Conservation (phyloP, 2,888 invertebrate genomes). For the Plagiodera versicolora region DNA sequence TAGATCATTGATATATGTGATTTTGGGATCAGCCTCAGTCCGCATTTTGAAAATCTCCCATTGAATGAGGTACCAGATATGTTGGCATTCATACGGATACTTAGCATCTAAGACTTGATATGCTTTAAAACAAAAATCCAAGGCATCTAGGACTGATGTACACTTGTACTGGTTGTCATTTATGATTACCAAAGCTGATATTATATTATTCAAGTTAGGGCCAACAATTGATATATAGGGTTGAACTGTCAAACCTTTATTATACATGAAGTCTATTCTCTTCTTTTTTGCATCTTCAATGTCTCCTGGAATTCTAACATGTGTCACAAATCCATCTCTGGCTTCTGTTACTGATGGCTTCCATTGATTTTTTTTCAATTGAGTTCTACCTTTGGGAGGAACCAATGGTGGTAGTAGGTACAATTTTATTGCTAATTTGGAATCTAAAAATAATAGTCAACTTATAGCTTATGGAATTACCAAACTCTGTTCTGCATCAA, state of each 20-base stretch:
- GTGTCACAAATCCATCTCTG: conserved; percentile 18
- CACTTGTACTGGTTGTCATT: conserved; percentile 10
- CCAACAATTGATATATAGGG: conserved; percentile 22
- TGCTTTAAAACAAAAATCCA: conserved; percentile 16
- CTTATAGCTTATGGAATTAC: not conserved
- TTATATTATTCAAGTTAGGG: conserved; percentile 20
- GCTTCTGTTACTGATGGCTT: conserved; percentile 24
- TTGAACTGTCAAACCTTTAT: conserved; percentile 20
- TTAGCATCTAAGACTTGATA: conserved; percentile 17
- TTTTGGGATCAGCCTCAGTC: not conserved
- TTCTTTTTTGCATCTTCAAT: conserved; percentile 16
- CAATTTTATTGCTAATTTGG: not conserved
- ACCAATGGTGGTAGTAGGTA: conserved; percentile 13
- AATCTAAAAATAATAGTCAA: conserved; percentile 1
- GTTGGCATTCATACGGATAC: conserved; percentile 11
- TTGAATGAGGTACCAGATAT: conserved; percentile 15
- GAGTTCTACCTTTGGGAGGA: conserved; percentile 21
- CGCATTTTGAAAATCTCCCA: not conserved
- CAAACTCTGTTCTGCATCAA: not conserved
- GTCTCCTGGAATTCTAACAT: conserved; percentile 19
- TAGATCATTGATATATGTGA: not conserved
- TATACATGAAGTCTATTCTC: conserved; percentile 16
- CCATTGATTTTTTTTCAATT: conserved; percentile 8
- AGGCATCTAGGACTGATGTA: conserved; percentile 8
- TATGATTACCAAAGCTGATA: conserved; percentile 10